phyloP scores from a whole-genome alignment of 2,797 vertebrate species.

The Pseudocheirus occidentalis region DNA sequence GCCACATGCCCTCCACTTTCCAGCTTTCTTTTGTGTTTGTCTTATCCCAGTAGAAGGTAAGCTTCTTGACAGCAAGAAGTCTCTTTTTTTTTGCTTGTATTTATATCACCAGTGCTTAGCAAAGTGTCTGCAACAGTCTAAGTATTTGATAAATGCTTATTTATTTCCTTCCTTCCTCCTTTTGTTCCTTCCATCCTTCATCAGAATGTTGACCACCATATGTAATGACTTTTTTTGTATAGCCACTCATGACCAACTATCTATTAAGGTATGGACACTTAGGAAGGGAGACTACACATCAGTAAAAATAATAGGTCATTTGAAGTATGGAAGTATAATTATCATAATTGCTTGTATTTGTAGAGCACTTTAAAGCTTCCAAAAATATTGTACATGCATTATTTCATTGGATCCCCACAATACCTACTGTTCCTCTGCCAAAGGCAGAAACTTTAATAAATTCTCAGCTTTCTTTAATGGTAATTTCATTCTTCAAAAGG shows the following conservation, averaged over 20 bases:
- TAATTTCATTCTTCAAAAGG: neutral
- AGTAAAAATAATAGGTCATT: neutral
- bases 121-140: neutral
- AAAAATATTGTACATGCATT: neutral
- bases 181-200: neutral
- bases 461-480: neutral
- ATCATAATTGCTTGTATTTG: neutral
- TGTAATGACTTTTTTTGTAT: neutral
- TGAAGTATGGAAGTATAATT: neutral
- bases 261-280: neutral
- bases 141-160: neutral
- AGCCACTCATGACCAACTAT: neutral
- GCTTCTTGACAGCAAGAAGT: neutral
- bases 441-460: neutral
- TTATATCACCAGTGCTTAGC: neutral
- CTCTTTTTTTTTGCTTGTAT: neutral
- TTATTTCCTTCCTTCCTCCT: neutral
- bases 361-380: neutral
- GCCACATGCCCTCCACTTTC: neutral
- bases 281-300: neutral
- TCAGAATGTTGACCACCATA: neutral
- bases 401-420: neutral
- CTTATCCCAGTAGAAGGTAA: neutral
- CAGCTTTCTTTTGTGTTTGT: neutral
- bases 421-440: neutral